phyloP scores from a whole-genome alignment of 2,797 vertebrate species.

The Lacerta viridis region DNA sequence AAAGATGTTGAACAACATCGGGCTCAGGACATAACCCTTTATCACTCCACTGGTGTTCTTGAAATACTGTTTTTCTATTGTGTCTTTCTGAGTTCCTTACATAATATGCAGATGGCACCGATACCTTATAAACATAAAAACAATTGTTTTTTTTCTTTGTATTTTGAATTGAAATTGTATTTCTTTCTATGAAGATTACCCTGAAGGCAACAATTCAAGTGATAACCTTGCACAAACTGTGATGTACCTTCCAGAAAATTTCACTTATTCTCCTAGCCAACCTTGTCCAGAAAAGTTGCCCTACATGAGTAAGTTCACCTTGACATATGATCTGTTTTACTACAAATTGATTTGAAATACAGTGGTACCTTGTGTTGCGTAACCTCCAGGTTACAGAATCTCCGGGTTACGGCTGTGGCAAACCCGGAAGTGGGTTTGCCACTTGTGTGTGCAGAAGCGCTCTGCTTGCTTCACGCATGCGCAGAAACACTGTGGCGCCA shows the following conservation, averaged over 20 bases:
- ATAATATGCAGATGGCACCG: neutral
- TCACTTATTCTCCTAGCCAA: slow-evolving; percentile 92
- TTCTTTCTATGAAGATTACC: slow-evolving; percentile 88
- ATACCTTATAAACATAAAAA: neutral
- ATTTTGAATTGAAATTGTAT: slow-evolving; percentile 22
- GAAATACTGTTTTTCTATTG: too few species aligned
- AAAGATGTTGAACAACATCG: too few species aligned
- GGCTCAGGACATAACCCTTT: too few species aligned
- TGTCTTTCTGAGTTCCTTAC: neutral
- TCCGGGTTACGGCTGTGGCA: too few species aligned
- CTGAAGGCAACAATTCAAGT: slow-evolving; percentile 94
- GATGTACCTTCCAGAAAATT: slow-evolving; percentile 95
- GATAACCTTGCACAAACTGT: slow-evolving; percentile 92
- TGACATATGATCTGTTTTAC: slow-evolving; percentile 14
- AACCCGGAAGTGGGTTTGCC: too few species aligned
- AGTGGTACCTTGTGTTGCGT: too few species aligned
- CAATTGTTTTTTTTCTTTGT: slow-evolving; percentile 20
- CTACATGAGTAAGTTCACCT: slow-evolving; percentile 93
- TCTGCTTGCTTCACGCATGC: too few species aligned
- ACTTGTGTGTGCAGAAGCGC: too few species aligned
- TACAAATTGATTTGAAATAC: slow-evolving; percentile 5
- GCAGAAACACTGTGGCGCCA: too few species aligned
- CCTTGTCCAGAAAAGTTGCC: slow-evolving; percentile 96
- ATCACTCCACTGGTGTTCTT: too few species aligned
- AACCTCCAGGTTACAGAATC: too few species aligned